Conservation (phyloP, 1,140 invertebrate genomes). For the Eriocheir sinensis region DNA sequence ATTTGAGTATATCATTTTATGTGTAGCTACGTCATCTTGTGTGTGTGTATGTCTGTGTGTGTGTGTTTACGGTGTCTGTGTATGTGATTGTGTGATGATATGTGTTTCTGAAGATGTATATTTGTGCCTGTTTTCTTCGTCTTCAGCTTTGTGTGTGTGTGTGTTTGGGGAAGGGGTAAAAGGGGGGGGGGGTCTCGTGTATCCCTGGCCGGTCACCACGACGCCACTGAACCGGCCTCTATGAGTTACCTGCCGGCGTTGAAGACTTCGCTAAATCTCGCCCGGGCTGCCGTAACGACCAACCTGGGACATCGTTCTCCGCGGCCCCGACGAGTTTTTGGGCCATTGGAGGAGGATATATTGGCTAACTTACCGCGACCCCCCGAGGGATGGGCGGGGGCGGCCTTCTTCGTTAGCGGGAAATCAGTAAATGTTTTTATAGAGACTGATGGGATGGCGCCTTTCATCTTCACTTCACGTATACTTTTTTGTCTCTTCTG, state of each 20-base stretch:
- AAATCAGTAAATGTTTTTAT: conserved; percentile 27
- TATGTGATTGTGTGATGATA: background rate
- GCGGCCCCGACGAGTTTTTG: background rate
- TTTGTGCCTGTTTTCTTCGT: too few species aligned
- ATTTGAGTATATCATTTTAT: too few species aligned
- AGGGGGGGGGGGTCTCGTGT: background rate
- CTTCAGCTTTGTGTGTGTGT: too few species aligned
- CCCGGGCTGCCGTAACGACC: background rate
- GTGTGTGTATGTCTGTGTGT: background rate
- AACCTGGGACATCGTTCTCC: conserved; percentile 20
- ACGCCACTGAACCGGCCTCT: background rate
- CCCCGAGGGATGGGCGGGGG: background rate
- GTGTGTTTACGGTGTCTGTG: background rate
- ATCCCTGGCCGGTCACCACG: background rate
- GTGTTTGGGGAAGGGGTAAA: too few species aligned
- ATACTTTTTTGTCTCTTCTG: too few species aligned
- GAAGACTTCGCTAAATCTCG: background rate
- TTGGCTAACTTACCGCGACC: conserved; percentile 21
- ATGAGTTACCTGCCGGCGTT: background rate
- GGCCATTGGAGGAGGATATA: conserved; percentile 13
- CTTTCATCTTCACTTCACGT: background rate
- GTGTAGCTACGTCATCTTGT: background rate
- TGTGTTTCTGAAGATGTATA: background rate
- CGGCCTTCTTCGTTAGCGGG: background rate
- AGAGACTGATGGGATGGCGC: background rate